These are phyloP conservation scores for Mormoops blainvillei DNA, from an alignment of 2,113 vertebrate species.

Conservation along the genomic window DNA sequence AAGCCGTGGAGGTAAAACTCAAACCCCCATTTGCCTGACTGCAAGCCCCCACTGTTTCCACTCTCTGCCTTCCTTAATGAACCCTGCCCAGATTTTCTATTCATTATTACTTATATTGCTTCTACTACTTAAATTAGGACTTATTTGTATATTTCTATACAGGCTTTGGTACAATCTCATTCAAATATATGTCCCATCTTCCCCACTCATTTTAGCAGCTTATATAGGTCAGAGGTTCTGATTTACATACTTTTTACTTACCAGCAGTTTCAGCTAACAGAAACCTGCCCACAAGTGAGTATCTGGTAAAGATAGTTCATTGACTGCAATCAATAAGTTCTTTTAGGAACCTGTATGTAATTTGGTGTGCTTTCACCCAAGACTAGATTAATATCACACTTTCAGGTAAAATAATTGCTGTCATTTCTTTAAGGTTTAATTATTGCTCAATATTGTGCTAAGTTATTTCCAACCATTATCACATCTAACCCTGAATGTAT, in stretches of 20 bases:
- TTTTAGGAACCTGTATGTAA: not conserved
- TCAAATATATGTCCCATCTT: not conserved
- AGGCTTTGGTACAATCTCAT: not conserved
- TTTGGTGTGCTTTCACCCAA: conserved; percentile 6
- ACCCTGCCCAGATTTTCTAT: not conserved
- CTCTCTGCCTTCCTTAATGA: not conserved
- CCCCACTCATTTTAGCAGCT: not conserved
- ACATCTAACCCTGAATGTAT: conserved; percentile 4
- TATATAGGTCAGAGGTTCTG: not conserved
- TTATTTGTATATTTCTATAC: not conserved
- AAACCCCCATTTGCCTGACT: not conserved
- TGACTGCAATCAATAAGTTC: not conserved
- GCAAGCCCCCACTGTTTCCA: not conserved
- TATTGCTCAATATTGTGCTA: not conserved
- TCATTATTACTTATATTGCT: not conserved
- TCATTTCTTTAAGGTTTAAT: not conserved
- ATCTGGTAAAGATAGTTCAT: not conserved
- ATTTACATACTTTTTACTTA: not conserved
- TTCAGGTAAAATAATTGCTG: not conserved
- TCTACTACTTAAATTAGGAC: not conserved
- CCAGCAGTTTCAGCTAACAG: not conserved
- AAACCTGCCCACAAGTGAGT: not conserved
- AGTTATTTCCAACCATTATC: not conserved
- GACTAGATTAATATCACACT: not conserved
- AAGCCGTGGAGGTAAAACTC: not conserved